Percentiles rank a stretch among this genome's conserved stretches.
These are phyloP conservation scores for Pongo pygmaeus DNA, from an alignment of 2,113 vertebrate species.

Conservation along the genomic window DNA sequence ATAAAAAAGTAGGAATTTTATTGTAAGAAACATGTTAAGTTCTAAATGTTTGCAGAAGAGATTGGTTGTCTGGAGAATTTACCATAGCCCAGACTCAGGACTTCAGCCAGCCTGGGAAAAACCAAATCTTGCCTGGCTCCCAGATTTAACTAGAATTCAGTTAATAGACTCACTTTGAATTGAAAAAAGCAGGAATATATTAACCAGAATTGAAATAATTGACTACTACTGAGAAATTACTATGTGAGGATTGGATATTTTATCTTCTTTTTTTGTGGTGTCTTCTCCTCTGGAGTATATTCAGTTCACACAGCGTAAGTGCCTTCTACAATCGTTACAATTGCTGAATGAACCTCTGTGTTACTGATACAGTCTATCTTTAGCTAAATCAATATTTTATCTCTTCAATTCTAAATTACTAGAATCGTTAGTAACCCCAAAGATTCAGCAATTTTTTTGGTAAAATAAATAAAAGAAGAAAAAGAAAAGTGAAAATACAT, in stretches of 20 bases:
- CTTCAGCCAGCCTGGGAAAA: background rate
- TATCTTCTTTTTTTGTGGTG: background rate
- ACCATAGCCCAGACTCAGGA: background rate
- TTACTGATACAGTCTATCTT: background rate
- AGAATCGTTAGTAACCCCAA: background rate
- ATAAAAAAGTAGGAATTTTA: background rate
- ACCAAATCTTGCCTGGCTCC: background rate
- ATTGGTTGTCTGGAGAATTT: background rate
- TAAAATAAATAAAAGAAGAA: background rate
- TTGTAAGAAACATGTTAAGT: background rate
- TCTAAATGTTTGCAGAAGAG: background rate
- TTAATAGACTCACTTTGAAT: background rate
- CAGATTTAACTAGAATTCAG: background rate
- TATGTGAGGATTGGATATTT: background rate
- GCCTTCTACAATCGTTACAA: background rate
- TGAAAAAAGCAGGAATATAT: background rate
- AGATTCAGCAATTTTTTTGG: background rate
- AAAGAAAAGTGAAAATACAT: background rate
- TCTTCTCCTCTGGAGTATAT: background rate
- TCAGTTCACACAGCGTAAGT: rapidly evolving
- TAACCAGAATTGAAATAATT: background rate
- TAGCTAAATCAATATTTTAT: background rate
- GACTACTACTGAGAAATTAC: background rate
- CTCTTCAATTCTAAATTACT: background rate
- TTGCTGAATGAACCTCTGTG: background rate